A percentile compares a stretch with the other conserved stretches of the same genome.
Evolutionary conservation across 2,113 vertebrate genomes (phyloP).

Genomic region (Paracanthobrama guichenoti): DNA sequence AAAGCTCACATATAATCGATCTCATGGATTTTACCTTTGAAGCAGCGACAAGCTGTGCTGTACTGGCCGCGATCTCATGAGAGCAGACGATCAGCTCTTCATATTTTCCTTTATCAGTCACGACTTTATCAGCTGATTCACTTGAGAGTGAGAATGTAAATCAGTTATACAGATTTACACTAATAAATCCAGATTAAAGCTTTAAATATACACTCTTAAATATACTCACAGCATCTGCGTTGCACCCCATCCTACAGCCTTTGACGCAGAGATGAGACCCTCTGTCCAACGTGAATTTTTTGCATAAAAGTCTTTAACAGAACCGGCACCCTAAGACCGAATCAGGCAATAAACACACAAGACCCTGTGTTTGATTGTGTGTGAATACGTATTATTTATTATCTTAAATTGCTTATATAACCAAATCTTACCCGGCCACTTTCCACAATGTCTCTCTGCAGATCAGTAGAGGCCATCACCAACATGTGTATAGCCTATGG

Average conservation of each 20-base stretch:
- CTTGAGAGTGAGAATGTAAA: conserved; percentile 67
- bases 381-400: background rate
- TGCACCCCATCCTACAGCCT: conserved; percentile 96
- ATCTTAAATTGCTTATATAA: background rate
- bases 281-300: conserved; percentile 97
- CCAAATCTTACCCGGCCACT: conserved; percentile 84
- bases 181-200: background rate
- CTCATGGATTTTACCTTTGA: conserved; percentile 82
- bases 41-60: conserved; percentile 93
- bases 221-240: conserved; percentile 90
- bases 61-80: conserved; percentile 93
- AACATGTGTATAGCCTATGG: conserved; percentile 86
- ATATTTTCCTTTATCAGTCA: conserved; percentile 86
- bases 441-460: conserved; percentile 95
- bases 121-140: conserved; percentile 90
- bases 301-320: conserved; percentile 93
- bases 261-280: conserved; percentile 94
- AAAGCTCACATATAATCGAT: background rate
- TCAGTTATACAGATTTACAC: background rate
- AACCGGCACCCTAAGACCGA: conserved; percentile 82
- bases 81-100: conserved; percentile 97
- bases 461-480: conserved; percentile 87
- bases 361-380: background rate
- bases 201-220: background rate
- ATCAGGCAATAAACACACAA: background rate